Evolutionary conservation across 2,888 invertebrate genomes (phyloP).

Genomic region (Drosophila mulleri): DNA sequence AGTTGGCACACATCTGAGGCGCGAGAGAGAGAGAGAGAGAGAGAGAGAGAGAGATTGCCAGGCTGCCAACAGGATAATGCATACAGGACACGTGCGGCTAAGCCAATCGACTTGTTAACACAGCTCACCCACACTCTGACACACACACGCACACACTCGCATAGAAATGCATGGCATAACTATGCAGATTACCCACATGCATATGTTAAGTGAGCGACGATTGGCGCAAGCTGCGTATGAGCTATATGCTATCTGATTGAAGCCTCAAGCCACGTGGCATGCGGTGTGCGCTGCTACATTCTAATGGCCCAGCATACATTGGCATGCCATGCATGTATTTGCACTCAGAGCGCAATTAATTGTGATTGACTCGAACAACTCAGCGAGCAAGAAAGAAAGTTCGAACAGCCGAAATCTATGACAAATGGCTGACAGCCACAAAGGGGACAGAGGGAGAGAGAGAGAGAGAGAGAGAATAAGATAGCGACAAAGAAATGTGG

Average conservation of each 20-base stretch:
- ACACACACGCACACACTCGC: conserved; percentile 6
- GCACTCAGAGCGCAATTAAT: conserved; percentile 39
- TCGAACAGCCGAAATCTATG: conserved; percentile 44
- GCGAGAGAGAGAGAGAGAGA: background rate
- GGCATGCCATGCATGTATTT: conserved; percentile 18
- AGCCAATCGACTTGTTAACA: conserved; percentile 48
- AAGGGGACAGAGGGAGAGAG: background rate
- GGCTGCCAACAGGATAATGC: conserved; percentile 26
- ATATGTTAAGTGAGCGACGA: conserved; percentile 57
- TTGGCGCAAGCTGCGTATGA: conserved; percentile 60
- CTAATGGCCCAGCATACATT: conserved; percentile 21
- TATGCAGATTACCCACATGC: conserved; percentile 52
- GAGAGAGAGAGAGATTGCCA: background rate
- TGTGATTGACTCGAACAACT: conserved; percentile 28
- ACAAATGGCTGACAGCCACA: conserved; percentile 49
- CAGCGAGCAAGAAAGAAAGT: conserved; percentile 26
- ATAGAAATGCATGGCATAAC: conserved; percentile 10
- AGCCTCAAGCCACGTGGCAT: conserved; percentile 22
- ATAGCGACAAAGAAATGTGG: conserved; percentile 7
- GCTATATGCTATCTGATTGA: conserved; percentile 46
- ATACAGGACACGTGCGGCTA: conserved; percentile 43
- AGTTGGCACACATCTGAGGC: conserved; percentile 60
- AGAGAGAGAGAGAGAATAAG: background rate
- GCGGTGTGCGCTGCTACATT: conserved; percentile 20
- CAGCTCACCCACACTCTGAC: conserved; percentile 14